These are phyloP conservation scores for Phaethornis superciliosus DNA, from an alignment of 2,113 vertebrate species.

Conservation along the genomic window DNA sequence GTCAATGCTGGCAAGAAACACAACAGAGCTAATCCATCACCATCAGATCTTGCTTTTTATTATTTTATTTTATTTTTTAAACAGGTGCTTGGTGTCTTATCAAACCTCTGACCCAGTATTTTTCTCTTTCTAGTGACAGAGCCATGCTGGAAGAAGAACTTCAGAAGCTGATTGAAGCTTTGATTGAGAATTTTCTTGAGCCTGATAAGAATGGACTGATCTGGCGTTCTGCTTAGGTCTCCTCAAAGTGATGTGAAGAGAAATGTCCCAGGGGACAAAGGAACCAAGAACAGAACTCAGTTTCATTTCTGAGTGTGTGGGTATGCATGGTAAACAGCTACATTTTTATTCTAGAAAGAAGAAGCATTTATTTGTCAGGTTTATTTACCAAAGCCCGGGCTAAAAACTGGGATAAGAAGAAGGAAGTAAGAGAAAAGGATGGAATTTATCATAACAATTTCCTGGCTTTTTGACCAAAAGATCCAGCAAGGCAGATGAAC, in stretches of 20 bases:
- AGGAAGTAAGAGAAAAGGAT: neutral
- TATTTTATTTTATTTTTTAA: neutral
- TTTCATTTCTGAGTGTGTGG: neutral
- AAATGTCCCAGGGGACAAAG: neutral
- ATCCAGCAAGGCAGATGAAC: neutral
- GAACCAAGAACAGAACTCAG: constrained; percentile 17
- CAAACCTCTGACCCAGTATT: neutral
- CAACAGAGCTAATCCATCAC: neutral
- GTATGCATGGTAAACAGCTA: constrained; percentile 3
- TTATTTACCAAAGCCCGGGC: neutral
- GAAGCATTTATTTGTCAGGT: constrained; percentile 38
- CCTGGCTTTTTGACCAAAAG: constrained; percentile 47
- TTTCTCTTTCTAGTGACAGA: constrained; percentile 76
- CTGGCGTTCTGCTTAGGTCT: constrained; percentile 78
- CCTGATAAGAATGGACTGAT: constrained; percentile 87
- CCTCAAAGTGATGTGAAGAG: rapidly evolving
- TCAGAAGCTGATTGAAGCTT: constrained; percentile 75
- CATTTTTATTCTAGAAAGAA: neutral
- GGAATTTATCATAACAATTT: neutral
- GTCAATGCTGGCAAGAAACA: neutral
- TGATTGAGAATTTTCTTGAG: constrained; percentile 88
- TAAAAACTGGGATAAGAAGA: neutral
- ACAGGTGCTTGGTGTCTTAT: neutral
- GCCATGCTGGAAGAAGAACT: constrained; percentile 83
- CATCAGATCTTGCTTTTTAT: neutral